Evolutionary conservation across 1,140 invertebrate genomes (phyloP), one percentile per base, ranked within the genome.

Genomic region (Drosophila bocki): DNA sequence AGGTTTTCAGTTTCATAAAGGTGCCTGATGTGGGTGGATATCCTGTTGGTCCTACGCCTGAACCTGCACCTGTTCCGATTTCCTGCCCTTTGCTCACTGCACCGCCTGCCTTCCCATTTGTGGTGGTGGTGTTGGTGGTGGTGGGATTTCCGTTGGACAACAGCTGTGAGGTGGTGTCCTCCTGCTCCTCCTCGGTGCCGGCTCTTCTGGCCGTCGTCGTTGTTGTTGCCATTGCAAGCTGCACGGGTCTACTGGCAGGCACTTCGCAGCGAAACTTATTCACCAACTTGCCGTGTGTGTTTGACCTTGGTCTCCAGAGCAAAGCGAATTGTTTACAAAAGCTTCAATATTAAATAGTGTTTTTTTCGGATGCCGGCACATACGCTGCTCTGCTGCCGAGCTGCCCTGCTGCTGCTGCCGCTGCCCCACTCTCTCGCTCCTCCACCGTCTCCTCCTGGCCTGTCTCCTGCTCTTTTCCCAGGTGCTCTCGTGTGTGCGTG

Each of bases 1-100:
- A 98, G 1, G 97, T 97, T 44, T 97, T 97, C 5, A 98, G 88
- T 93, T 97, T 97, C 96, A 97, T 97, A 47, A 97, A 93, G 1
- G 95, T 95, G 5, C 95, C 93, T 22, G 91, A 80, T 69, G 59
- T 72, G 42, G 67, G 47, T 32, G 60, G 26, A n/a, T 56, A 48
- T 41, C 53, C 47, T 45, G 44, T 68, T 39, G 39, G 26, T 54
- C 42, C 51, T 41, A 33, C 4, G 37, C 67, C 67, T 45, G 67
- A 47, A 56, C 7, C 47, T 70, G 32, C 67, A 68, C 63, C 33
- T 45, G 48, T 17, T 56, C 47, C 32, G 11, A 33, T 50, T 32
- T 53, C 47, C 60, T 26, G 48, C 22, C 47, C 33, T 33, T 26
- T 63, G 48, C 17, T 29, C 12, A 50, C 33, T 56, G 41, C 39